These are phyloP conservation scores for Drosophila paramelanica DNA, from an alignment of 2,888 invertebrate genomes.

Conservation along the genomic window DNA sequence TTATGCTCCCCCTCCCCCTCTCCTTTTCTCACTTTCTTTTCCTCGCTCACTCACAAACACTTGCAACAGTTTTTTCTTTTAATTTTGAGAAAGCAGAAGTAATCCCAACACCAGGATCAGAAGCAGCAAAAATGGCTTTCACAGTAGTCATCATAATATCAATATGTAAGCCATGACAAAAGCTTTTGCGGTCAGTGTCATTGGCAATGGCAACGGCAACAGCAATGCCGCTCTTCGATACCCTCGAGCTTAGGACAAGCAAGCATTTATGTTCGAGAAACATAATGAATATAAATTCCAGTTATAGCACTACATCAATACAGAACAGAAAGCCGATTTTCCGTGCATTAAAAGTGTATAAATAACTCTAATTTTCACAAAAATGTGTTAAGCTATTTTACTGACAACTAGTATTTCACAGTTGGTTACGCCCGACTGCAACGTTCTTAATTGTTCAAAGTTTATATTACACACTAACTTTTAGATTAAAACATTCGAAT, in stretches of 20 bases:
- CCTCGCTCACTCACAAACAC: not conserved
- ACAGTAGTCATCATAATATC: conserved; percentile 31
- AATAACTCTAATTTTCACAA: too few relatives aligned
- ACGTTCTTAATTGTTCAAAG: too few relatives aligned
- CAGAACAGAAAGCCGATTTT: not conserved
- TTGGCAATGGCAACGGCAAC: conserved; percentile 3
- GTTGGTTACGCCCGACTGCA: too few relatives aligned
- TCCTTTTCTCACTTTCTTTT: not conserved
- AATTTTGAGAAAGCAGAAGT: conserved; percentile 22
- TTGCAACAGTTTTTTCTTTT: conserved; percentile 11
- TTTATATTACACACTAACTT: too few relatives aligned
- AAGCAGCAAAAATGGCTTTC: conserved; percentile 15
- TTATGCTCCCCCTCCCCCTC: not conserved
- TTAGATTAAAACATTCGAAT: too few relatives aligned
- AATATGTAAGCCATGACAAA: conserved; percentile 19
- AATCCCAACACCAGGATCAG: conserved; percentile 1
- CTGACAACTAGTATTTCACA: too few relatives aligned
- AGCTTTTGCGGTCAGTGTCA: conserved; percentile 20
- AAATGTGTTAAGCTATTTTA: too few relatives aligned
- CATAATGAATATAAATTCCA: not conserved
- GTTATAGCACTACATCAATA: not conserved
- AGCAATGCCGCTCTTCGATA: not conserved
- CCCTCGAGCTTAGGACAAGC: not conserved
- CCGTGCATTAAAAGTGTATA: too few relatives aligned
- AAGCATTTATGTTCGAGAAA: not conserved